phyloP scores from a whole-genome alignment of 2,888 invertebrate species.

The Spisula solida region DNA sequence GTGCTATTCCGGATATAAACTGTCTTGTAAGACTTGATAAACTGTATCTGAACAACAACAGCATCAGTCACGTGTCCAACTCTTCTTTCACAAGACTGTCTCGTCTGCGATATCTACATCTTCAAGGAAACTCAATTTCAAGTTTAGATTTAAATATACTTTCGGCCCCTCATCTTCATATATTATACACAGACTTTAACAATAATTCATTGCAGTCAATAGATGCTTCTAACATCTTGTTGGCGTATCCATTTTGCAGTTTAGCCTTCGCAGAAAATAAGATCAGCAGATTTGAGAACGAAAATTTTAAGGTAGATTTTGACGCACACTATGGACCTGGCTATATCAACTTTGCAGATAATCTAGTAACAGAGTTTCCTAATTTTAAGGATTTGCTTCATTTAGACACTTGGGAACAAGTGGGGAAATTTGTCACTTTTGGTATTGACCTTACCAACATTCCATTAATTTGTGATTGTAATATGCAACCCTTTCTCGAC shows the following conservation, averaged over 20 bases:
- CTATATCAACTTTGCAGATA: constrained; percentile 33
- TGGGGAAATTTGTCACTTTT: constrained; percentile 46
- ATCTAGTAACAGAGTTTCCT: constrained; percentile 41
- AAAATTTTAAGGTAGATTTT: no score
- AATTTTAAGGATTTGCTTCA: constrained; percentile 51
- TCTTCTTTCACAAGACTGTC: constrained; percentile 27
- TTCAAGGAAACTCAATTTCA: constrained; percentile 23
- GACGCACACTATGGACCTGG: constrained; percentile 51
- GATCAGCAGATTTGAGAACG: constrained; percentile 53
- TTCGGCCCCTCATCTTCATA: neutral
- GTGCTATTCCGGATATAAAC: no score
- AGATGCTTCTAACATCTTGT: constrained; percentile 56
- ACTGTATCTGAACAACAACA: no score
- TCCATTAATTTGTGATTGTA: constrained; percentile 37
- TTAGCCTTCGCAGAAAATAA: constrained; percentile 49
- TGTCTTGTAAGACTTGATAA: no score
- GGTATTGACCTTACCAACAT: constrained; percentile 51
- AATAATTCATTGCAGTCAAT: constrained; percentile 25
- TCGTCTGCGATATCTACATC: constrained; percentile 21
- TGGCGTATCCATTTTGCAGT: constrained; percentile 52
- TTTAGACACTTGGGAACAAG: constrained; percentile 28
- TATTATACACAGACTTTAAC: constrained; percentile 9
- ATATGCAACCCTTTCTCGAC: no score
- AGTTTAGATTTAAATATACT: constrained; percentile 16
- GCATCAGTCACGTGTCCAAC: no score